Evolutionary conservation across 2,797 vertebrate species (phyloP).

Genomic region (Anguilla anguilla): DNA sequence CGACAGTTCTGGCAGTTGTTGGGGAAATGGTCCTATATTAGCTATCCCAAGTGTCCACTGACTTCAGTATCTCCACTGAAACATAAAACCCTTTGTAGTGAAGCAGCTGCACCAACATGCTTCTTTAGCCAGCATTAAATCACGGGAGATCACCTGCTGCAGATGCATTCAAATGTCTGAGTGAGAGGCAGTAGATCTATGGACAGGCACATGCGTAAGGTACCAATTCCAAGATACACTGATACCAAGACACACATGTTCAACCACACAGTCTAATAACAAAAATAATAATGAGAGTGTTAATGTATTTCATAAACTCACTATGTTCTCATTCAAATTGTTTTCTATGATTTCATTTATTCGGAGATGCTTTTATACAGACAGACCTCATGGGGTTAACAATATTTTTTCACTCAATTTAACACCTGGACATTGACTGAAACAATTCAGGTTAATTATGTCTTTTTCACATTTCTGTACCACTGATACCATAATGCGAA

Average conservation of each 20-base stretch:
- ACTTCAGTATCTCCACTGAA: neutral
- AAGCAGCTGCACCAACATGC: constrained; percentile 10
- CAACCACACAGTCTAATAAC: neutral
- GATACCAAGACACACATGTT: neutral
- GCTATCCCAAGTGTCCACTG: constrained; percentile 3
- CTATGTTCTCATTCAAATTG: neutral
- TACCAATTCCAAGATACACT: neutral
- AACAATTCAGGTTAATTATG: neutral
- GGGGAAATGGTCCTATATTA: neutral
- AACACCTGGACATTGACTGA: neutral
- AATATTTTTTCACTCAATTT: neutral
- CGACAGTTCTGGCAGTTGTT: neutral
- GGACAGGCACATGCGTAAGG: neutral
- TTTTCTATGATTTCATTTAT: neutral
- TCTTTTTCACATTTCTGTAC: neutral
- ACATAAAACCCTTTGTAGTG: neutral
- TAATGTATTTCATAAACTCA: neutral
- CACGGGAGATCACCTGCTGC: neutral
- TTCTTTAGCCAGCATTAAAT: constrained; percentile 2
- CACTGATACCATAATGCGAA: neutral
- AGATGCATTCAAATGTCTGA: neutral
- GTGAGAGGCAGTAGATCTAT: neutral
- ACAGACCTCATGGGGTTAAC: neutral
- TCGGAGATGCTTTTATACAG: neutral
- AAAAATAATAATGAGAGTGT: neutral